These are phyloP conservation scores for Lamellibrachia satsuma DNA, from an alignment of 2,888 invertebrate genomes.

Conservation along the genomic window DNA sequence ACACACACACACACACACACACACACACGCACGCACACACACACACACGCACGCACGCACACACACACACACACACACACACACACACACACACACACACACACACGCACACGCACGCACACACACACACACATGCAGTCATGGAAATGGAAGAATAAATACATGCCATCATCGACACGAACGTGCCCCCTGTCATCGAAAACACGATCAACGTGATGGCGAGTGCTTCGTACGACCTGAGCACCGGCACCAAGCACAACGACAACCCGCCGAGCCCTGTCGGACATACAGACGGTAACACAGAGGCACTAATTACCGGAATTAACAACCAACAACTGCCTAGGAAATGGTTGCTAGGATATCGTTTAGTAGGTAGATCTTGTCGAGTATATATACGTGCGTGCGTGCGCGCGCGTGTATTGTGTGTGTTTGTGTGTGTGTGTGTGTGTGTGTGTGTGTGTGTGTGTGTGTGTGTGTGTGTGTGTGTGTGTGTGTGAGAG, in stretches of 20 bases:
- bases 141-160: neutral
- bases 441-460: too few relatives aligned
- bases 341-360: too few relatives aligned
- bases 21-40: conserved; percentile 23
- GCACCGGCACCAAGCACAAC: neutral
- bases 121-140: neutral
- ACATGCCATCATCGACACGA: conserved; percentile 23
- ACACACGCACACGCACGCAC: neutral
- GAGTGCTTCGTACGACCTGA: neutral
- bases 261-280: neutral
- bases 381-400: too few relatives aligned
- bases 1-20: neutral
- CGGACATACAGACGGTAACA: neutral
- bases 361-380: too few relatives aligned
- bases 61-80: conserved; percentile 1
- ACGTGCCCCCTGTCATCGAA: neutral
- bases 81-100: neutral
- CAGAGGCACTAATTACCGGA: too few relatives aligned
- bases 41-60: conserved; percentile 13
- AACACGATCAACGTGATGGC: neutral
- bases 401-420: too few relatives aligned
- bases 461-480: conserved; percentile 28
- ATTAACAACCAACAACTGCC: too few relatives aligned
- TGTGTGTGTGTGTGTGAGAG: conserved; percentile 24
- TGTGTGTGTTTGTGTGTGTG: too few relatives aligned